Evolutionary conservation across 1,140 invertebrate genomes (phyloP), one percentile per base, ranked within the genome.

Genomic region (Drosophila saltans): DNA sequence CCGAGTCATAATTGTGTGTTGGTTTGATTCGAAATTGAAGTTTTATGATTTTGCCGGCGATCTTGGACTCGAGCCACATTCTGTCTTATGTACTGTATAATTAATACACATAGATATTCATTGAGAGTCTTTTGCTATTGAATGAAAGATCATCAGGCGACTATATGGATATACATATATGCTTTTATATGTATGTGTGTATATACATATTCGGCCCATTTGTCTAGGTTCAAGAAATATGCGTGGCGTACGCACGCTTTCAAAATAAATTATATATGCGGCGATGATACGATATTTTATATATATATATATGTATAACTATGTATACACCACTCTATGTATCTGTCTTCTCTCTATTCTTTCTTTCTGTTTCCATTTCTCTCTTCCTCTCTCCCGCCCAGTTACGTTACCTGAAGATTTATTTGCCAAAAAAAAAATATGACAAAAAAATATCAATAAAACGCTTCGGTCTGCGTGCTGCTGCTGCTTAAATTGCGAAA

Each of bases 201-300:
- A 52, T 58, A 36, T 41, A 66, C 72, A 60, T 43, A 26, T 16
- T 62, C 21, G 36, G 52, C 39, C 72, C 57, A 77, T 66, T 78
- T 66, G 75, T 71, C 68, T 78, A 77, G 75, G 48, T 52, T 48
- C 28, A 59, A 68, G 62, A 48, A 55, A 74, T 81, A 81, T 85
- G 80, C 83, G 72, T 78, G 77, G 83, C 83, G 76, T 77, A 89
- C 80, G 83, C 84, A 88, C 70, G 83, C 80, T 75, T 88, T 89
- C 84, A 72, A 88, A 78, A 89, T 80, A 83, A 80, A 88, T 86
- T 80, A 89, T 71, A 77, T 77, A 88, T 69, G 64, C 69, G 64
- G 52, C 41, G 64, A 75, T 72, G 78, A 80, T 66, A 67, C 61
- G 63, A 73, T 79, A 65, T 66, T 58, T 55, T 65, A 65, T 78